Evolutionary conservation across 1,140 invertebrate genomes (phyloP), one percentile per base, ranked within the genome.

Genomic region (Penaeus chinensis): DNA sequence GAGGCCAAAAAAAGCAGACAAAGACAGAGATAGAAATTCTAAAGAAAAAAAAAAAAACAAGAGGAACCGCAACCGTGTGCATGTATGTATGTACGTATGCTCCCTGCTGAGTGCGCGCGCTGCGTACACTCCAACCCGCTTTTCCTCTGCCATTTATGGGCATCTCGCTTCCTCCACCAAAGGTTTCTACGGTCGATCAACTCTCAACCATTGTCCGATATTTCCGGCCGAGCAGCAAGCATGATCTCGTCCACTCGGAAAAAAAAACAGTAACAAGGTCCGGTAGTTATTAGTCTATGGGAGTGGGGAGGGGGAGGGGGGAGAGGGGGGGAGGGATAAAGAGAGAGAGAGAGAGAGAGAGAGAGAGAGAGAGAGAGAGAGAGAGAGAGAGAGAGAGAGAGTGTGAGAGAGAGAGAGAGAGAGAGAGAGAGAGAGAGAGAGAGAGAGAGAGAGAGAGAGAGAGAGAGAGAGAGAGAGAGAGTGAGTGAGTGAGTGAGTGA

Each of bases 111-210:
- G 32, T 7, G 19, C 3, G 19, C 74, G 20, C 27, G 19, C 69
- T 76, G 20, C 27, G 32, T 20, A 37, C 27, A 3, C n/a, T 76
- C n/a, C 47, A 32, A 20, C 74, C 22, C 74, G 32, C 74, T 76
- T 47, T 76, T 47, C 47, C 74, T 76, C 74, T 76, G 16, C 74
- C 47, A 1, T 32, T n/a, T 76, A 19, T 32, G 19, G 20, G 19
- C 47, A 19, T 76, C 74, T 76, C 74, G 19, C 74, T 76, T 24
- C 47, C 74, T 76, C 74, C 54, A 13, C 54, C 54, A 54, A 54
- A 54, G 54, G 54, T 54, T 54, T 54, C 54, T 54, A 54, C 54
- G 54, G 54, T 54, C 54, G 54, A 54, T 54, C 54, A 54, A 54
- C 54, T 54, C 54, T 8, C 54, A 54, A 54, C 54, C 54, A 54